These are phyloP conservation scores for Arge pagana DNA, from an alignment of 2,888 invertebrate genomes.

Conservation along the genomic window DNA sequence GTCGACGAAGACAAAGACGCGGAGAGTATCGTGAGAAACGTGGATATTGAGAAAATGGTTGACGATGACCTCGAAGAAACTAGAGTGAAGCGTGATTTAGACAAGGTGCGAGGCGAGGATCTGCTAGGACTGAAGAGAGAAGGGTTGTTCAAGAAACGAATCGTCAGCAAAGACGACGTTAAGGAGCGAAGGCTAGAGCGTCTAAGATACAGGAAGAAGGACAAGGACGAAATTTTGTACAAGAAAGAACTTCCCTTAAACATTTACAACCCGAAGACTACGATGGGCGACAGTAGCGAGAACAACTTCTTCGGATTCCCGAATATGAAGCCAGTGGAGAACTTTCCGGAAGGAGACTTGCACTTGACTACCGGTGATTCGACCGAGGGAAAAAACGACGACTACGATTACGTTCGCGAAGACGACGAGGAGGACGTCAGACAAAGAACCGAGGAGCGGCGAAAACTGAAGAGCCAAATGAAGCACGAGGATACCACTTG, in stretches of 20 bases:
- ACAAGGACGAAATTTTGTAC: conserved; percentile 19
- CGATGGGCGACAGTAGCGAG: conserved; percentile 34
- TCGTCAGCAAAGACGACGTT: conserved; percentile 28
- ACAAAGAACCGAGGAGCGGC: background rate
- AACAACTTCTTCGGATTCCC: conserved; percentile 42
- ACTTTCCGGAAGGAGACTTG: conserved; percentile 41
- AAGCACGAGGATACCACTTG: conserved; percentile 22
- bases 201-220: conserved; percentile 22
- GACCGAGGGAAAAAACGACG: conserved; percentile 17
- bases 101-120: conserved; percentile 29
- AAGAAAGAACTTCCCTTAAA: conserved; percentile 17
- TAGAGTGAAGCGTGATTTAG: conserved; percentile 25
- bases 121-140: conserved; percentile 26
- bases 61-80: too few relatives aligned
- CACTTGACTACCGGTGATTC: conserved; percentile 30
- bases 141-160: conserved; percentile 20
- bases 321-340: conserved; percentile 28
- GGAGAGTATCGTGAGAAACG: background rate
- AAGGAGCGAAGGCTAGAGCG: conserved; percentile 29
- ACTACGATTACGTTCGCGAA: conserved; percentile 15
- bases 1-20: conserved; percentile 25
- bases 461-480: background rate
- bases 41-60: too few relatives aligned
- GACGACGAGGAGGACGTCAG: conserved; percentile 31
- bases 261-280: conserved; percentile 21